These are phyloP conservation scores for Craterocephalus amniculus DNA, from an alignment of 2,797 vertebrate genomes.

Conservation along the genomic window DNA sequence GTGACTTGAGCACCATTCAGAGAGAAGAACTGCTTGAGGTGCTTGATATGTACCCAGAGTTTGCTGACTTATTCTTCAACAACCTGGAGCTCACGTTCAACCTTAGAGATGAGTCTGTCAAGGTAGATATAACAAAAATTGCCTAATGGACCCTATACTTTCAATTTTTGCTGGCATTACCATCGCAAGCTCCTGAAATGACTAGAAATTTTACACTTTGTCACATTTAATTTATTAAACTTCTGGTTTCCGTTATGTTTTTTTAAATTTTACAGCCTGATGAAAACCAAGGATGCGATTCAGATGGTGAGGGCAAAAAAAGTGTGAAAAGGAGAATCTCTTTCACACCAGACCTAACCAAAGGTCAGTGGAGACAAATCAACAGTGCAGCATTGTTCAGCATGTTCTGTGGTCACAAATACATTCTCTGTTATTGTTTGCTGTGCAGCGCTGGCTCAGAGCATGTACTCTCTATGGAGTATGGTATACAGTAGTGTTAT, in stretches of 20 bases:
- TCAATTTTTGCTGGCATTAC: background rate
- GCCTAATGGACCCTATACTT: background rate
- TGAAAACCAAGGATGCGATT: slow-evolving; percentile 84
- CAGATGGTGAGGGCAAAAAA: slow-evolving; percentile 84
- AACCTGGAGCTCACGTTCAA: slow-evolving; percentile 98
- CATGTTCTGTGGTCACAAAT: slow-evolving; percentile 15
- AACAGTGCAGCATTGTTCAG: slow-evolving; percentile 1
- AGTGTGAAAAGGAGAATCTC: slow-evolving; percentile 91
- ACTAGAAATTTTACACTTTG: background rate
- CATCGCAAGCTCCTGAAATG: background rate
- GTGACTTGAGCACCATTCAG: slow-evolving; percentile 97
- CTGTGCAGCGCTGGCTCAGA: slow-evolving; percentile 28
- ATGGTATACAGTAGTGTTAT: slow-evolving; percentile 55
- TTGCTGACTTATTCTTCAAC: slow-evolving; percentile 94
- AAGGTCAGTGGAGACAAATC: slow-evolving; percentile 82
- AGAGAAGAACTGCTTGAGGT: slow-evolving; percentile 96
- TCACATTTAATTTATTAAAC: background rate
- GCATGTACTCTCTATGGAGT: slow-evolving; percentile 30
- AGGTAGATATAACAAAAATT: slow-evolving; percentile 77
- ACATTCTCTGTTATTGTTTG: slow-evolving; percentile 55
- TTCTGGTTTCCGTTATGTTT: background rate
- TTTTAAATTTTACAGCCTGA: slow-evolving; percentile 76
- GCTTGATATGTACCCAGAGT: slow-evolving; percentile 99
- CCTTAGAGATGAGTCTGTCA: slow-evolving; percentile 90
- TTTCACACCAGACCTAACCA: slow-evolving; percentile 88